Percentiles rank a stretch among this genome's conserved stretches.
Evolutionary conservation across 2,888 invertebrate genomes (phyloP).

Genomic region (Eumerus sabulonum): DNA sequence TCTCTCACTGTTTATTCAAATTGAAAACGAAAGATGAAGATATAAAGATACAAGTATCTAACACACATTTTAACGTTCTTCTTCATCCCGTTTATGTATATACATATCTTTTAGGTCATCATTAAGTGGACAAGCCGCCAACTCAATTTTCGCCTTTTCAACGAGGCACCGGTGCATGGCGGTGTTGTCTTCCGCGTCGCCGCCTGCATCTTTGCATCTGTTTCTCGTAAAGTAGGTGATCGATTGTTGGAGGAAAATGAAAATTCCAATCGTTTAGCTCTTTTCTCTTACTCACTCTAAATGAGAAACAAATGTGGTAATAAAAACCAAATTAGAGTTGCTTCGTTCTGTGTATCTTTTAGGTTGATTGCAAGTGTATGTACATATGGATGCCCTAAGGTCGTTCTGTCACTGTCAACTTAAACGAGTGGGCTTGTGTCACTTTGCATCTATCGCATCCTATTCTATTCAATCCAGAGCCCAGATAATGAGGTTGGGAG

Average conservation of each 20-base stretch:
- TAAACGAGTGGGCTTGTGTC: conserved; percentile 58
- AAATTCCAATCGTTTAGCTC: conserved; percentile 24
- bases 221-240: conserved; percentile 34
- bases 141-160: conserved; percentile 48
- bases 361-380: conserved; percentile 44
- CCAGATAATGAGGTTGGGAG: not conserved
- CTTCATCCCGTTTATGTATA: too few species aligned
- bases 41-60: conserved; percentile 15
- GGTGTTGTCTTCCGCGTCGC: not conserved
- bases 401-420: conserved; percentile 65
- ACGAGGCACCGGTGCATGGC: not conserved
- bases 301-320: conserved; percentile 56
- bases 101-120: conserved; percentile 48
- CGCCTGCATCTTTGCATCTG: not conserved
- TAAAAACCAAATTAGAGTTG: conserved; percentile 58
- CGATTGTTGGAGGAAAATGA: conserved; percentile 40
- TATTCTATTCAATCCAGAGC: too few species aligned
- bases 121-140: conserved; percentile 48
- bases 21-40: conserved; percentile 44
- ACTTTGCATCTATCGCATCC: conserved; percentile 52
- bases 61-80: too few species aligned
- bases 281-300: conserved; percentile 13
- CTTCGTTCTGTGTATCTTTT: conserved; percentile 3
- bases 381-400: conserved; percentile 11
- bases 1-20: conserved; percentile 30